Evolutionary conservation across 2,797 vertebrate species (phyloP).

Genomic region (Spinus pinus): DNA sequence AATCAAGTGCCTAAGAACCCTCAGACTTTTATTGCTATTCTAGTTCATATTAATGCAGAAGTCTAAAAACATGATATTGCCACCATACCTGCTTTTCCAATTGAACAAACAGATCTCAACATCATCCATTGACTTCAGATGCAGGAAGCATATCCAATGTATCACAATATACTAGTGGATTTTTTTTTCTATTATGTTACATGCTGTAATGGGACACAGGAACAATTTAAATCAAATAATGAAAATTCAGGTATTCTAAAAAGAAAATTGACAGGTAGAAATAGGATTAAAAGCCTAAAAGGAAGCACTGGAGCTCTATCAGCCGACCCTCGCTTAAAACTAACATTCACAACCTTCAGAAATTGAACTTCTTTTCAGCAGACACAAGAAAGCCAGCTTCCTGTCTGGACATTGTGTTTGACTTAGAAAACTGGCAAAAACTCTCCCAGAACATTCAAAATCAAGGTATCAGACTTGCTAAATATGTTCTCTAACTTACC

Average conservation of each 20-base stretch:
- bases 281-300: background rate
- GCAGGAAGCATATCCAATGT: constrained; percentile 35
- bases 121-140: constrained; percentile 41
- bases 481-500: background rate
- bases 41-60: background rate
- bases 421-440: background rate
- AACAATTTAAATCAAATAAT: constrained; percentile 46
- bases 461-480: background rate
- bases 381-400: background rate
- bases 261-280: background rate
- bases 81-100: constrained; percentile 47
- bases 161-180: constrained; percentile 25
- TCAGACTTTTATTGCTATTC: background rate
- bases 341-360: background rate
- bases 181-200: constrained; percentile 40
- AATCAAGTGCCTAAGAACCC: background rate
- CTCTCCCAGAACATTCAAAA: background rate
- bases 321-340: background rate
- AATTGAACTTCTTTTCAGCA: background rate
- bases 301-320: background rate
- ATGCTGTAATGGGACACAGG: constrained; percentile 42
- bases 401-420: background rate
- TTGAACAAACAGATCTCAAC: constrained; percentile 44
- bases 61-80: background rate
- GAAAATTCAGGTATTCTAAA: constrained; percentile 9